A percentile compares a stretch with the other conserved stretches of the same genome.
Evolutionary conservation across 1,140 invertebrate genomes (phyloP).

Genomic region (Holotrichia oblita): DNA sequence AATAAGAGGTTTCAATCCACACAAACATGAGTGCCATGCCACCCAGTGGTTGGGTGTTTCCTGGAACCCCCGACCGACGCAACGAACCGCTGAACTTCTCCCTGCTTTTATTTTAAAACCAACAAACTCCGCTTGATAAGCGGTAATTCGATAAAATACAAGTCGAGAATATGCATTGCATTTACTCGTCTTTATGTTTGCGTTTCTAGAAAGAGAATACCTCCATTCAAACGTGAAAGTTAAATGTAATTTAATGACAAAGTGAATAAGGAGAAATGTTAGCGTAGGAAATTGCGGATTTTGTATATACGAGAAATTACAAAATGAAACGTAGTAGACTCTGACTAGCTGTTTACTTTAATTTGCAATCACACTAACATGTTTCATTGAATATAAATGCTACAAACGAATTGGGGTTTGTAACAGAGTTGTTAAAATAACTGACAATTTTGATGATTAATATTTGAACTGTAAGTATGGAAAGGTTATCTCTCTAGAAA

Average conservation of each 20-base stretch:
- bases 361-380: background rate
- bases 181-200: conserved; percentile 30
- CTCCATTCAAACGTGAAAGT: conserved; percentile 20
- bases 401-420: too few species aligned
- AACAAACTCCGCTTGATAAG: conserved; percentile 11
- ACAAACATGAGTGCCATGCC: background rate
- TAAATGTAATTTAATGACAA: conserved; percentile 35
- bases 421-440: too few species aligned
- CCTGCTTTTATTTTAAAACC: conserved; percentile 18
- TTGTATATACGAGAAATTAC: conserved; percentile 4
- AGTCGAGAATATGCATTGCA: conserved; percentile 32
- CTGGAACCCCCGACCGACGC: background rate
- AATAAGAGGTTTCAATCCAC: background rate
- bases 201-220: conserved; percentile 11
- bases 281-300: background rate
- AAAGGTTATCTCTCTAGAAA: too few species aligned
- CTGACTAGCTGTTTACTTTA: conserved; percentile 1
- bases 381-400: background rate
- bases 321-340: background rate
- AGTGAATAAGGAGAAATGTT: conserved; percentile 23
- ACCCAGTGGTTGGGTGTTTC: background rate
- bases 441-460: too few species aligned
- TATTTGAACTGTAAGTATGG: too few species aligned
- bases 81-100: background rate
- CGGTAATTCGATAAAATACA: conserved; percentile 31